Base-by-base conservation (phyloP, 2,888 invertebrate genomes). In the Coenonympha glycerion region DNA sequence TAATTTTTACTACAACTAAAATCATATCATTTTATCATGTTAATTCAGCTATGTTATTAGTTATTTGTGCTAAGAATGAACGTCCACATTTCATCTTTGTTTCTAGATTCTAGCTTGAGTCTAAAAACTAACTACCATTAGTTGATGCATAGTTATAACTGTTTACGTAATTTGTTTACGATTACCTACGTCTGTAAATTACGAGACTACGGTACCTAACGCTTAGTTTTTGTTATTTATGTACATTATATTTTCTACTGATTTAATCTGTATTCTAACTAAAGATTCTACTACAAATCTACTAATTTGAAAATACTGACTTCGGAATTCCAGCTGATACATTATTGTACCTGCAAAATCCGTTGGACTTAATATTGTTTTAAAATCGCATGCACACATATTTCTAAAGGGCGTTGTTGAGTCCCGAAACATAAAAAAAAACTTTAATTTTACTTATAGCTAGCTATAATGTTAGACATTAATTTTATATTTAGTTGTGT, bases 281-380 rank as follows among this genome's bases (percentile, higher is more conserved):
- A 58, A 59, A 44, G 4, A 3, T 52, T 54, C 61, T 66, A 64
- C 56, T 57, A 36, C 6, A 54, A 45, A 40, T 58, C 60, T 60
- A 61, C 56, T 61, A 67, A 59, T 60, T 68, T 16, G 50, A 59
- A 58, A 65, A 66, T 80, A 82, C 81, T 80, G 80, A 82, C 82
- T 79, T 61, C 63, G 58, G 45, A 73, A 68, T 44, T 77, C 71
- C 76, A 82, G 50, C 59, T 64, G 55, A 68, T 81, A 83, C 57
- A 64, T 69, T 65, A 83, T 56, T 45, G 48, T 73, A 79, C 74
- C 83, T 82, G 83, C 48, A 79, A 84, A 68, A 59, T 39, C 19
- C 19, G 44, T 58, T 49, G 42, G n/a, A 5, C 21, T 30, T 34
- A 11, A 26, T 33, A 18, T 52, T 21, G 24, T 1, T 3, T 8